Evolutionary conservation across 2,888 invertebrate genomes (phyloP).

Genomic region (Melinopterus prodromus): DNA sequence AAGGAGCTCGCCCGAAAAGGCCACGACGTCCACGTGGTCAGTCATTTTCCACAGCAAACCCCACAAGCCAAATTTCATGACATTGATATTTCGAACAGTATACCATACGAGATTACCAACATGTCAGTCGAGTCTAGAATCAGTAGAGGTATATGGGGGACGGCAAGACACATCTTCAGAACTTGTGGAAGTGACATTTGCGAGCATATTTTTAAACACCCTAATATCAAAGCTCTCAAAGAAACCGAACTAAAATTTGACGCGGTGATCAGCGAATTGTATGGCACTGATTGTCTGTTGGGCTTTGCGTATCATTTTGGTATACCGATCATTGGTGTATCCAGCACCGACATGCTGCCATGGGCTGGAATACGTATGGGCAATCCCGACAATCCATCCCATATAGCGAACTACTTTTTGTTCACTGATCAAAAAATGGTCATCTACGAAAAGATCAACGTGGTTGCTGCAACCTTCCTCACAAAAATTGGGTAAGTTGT

Average conservation of each 20-base stretch:
- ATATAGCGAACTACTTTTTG: constrained; percentile 66
- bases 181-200: constrained; percentile 38
- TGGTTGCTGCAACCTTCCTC: constrained; percentile 53
- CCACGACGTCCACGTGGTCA: constrained; percentile 73
- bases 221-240: constrained; percentile 34
- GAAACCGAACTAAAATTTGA: constrained; percentile 41
- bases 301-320: constrained; percentile 66
- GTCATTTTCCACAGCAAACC: constrained; percentile 67
- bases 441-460: constrained; percentile 63
- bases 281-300: constrained; percentile 68
- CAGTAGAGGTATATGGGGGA: constrained; percentile 22
- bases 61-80: constrained; percentile 49
- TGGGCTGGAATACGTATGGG: constrained; percentile 67
- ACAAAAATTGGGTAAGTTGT: constrained; percentile 41
- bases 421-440: constrained; percentile 63
- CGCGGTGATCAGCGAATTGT: constrained; percentile 66
- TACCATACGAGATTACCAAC: constrained; percentile 44
- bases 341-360: constrained; percentile 66
- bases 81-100: constrained; percentile 44
- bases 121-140: constrained; percentile 39
- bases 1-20: constrained; percentile 68
- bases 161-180: constrained; percentile 35
- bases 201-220: constrained; percentile 35
- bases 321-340: constrained; percentile 66
- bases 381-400: constrained; percentile 67